A percentile compares a stretch with the other conserved stretches of the same genome.
Evolutionary conservation across 2,113 vertebrate species (phyloP).

Genomic region (Bos indicus): DNA sequence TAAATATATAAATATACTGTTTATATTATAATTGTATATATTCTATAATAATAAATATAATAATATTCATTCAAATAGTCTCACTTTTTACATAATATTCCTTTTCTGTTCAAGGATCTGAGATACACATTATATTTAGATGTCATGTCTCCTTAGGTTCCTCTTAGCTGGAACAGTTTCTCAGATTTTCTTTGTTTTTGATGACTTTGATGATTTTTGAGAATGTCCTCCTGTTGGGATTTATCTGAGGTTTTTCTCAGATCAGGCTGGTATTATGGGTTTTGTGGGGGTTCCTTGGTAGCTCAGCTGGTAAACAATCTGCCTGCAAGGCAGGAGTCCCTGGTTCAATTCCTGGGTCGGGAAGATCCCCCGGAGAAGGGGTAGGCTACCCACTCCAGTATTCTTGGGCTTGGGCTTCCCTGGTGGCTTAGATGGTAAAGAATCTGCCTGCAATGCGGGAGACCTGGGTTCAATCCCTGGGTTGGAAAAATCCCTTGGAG

Average conservation of each 20-base stretch:
- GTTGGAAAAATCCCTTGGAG: neutral
- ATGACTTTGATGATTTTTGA: neutral
- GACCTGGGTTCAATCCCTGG: neutral
- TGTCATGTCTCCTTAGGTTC: neutral
- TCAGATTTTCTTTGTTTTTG: conserved; percentile 7
- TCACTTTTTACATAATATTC: neutral
- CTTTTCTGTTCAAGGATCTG: neutral
- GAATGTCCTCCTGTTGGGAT: neutral
- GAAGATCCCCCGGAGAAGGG: neutral
- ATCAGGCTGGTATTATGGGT: neutral
- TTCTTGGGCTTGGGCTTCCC: neutral
- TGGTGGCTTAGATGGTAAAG: neutral
- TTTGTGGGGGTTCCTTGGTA: neutral
- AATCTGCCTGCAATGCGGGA: neutral
- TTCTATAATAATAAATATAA: neutral
- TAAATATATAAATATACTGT: neutral
- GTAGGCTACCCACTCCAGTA: neutral
- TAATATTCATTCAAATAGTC: neutral
- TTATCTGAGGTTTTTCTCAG: neutral
- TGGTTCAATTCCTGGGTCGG: neutral
- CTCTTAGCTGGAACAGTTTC: neutral
- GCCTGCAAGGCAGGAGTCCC: neutral
- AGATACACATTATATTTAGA: neutral
- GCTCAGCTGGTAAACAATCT: neutral
- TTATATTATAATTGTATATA: neutral